Percentiles rank a stretch among this genome's conserved stretches.
Evolutionary conservation across 2,113 vertebrate species (phyloP).

Genomic region (Cynocephalus volans): DNA sequence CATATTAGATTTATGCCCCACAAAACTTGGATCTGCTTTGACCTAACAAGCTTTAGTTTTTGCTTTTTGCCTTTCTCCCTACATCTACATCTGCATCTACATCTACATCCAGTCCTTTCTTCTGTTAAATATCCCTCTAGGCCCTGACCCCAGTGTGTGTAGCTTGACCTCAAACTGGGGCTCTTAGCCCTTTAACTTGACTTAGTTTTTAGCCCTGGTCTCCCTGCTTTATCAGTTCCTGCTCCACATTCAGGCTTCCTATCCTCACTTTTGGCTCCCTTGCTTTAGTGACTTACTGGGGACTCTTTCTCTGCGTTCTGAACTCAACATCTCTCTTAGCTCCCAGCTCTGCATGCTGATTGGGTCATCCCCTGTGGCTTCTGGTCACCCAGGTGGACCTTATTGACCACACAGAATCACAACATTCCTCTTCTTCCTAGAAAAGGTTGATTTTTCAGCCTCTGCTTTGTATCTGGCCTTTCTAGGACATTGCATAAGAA

Average conservation of each 20-base stretch:
- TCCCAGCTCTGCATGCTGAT: neutral
- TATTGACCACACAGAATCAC: too few relatives aligned
- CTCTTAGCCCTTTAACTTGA: neutral
- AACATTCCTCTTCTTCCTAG: too few relatives aligned
- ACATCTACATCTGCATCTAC: neutral
- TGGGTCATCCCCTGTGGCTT: neutral
- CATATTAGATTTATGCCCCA: neutral
- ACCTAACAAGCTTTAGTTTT: neutral
- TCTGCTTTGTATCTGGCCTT: too few relatives aligned
- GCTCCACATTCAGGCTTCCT: neutral
- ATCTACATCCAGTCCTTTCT: neutral
- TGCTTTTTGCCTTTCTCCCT: neutral
- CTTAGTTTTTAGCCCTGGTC: neutral
- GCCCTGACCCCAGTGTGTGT: neutral
- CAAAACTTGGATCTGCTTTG: neutral
- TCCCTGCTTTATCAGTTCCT: neutral
- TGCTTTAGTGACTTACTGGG: neutral
- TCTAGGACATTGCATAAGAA: too few relatives aligned
- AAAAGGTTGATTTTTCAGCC: too few relatives aligned
- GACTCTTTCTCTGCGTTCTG: constrained; percentile 1
- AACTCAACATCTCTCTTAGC: neutral
- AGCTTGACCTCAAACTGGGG: neutral
- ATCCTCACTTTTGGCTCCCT: neutral
- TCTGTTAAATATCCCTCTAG: neutral
- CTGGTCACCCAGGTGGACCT: too few relatives aligned